Evolutionary conservation across 92 coral and sea anemone species (phyloP), one percentile per base, ranked within the genome.

Genomic region (Hydrozoanthus gracilis): DNA sequence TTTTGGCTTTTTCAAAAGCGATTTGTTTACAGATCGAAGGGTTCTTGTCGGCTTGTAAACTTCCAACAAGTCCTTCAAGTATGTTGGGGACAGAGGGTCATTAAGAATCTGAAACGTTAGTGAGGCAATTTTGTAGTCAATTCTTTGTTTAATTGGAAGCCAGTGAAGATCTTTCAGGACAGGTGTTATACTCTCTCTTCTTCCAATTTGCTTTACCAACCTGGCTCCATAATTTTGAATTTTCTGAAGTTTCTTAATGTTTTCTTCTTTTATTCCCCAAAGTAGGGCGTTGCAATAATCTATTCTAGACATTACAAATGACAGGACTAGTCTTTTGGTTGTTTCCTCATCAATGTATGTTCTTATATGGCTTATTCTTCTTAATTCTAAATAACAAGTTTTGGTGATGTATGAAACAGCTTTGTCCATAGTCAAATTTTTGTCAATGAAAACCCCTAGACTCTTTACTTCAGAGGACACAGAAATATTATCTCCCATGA

Each of bases 161-260:
- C 73, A 67, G 73, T 67, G 73, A 1, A 67, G 6, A 1, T 67
- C 73, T 70, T 8, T 70, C 3, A 70, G 75, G 3, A 70, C 14
- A 8, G 75, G 75, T 8, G 3, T 2, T 70, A 70, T 8, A 8
- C 14, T 70, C 14, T 70, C 75, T 6, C 48, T 70, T 70, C 14
- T 70, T 2, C 4, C 3, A 6, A 2, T 70, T 70, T 70, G 3
- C 48, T 70, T 70, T 8, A 70, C 75, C 15, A 70, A 70, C 15
- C 14, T 70, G 75, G 75, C 75, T 70, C 75, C 75, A 70, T 70
- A 8, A 8, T 70, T 70, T 70, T 70, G 75, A 8, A 70, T 70
- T 44, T 2, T 3, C 15, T 70, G 75, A 8, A 70, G 75, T 70
- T 70, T 70, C 14, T 2, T 70, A 6, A 70, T 6, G 75, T 70